These are phyloP conservation scores for Euphydryas editha DNA, from an alignment of 2,888 invertebrate species.

Conservation along the genomic window DNA sequence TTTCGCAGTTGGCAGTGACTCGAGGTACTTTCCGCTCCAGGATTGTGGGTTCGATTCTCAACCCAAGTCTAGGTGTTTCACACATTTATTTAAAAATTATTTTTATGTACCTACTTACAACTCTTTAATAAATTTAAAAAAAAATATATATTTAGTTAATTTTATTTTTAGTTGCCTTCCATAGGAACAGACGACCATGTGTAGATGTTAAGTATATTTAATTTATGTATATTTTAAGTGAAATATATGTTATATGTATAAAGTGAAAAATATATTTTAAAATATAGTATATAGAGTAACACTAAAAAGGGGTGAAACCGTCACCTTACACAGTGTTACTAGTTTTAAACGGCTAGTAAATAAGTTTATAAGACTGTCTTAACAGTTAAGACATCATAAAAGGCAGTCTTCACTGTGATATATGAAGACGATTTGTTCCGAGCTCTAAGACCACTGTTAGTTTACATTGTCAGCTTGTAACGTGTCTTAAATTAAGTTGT, in stretches of 20 bases:
- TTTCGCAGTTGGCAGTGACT: no score
- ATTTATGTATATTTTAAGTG: no score
- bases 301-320: conserved; percentile 5
- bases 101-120: no score
- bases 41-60: no score
- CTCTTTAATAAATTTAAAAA: no score
- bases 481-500: not conserved
- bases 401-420: conserved; percentile 58
- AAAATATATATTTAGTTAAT: no score
- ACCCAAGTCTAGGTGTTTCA: no score
- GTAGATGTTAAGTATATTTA: no score
- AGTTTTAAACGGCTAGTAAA: conserved; percentile 15
- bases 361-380: conserved; percentile 16
- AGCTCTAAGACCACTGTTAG: conserved; percentile 45
- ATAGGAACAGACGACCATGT: no score
- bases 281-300: conserved; percentile 5
- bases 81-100: no score
- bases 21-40: no score
- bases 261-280: not conserved
- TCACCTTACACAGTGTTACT: conserved; percentile 5
- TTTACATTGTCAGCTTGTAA: conserved; percentile 63
- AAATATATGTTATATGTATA: not conserved
- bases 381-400: conserved; percentile 57
- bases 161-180: no score
- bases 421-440: conserved; percentile 62